Evolutionary conservation across 2,888 invertebrate genomes (phyloP).

Genomic region (Drosophila nr. perissopoda): DNA sequence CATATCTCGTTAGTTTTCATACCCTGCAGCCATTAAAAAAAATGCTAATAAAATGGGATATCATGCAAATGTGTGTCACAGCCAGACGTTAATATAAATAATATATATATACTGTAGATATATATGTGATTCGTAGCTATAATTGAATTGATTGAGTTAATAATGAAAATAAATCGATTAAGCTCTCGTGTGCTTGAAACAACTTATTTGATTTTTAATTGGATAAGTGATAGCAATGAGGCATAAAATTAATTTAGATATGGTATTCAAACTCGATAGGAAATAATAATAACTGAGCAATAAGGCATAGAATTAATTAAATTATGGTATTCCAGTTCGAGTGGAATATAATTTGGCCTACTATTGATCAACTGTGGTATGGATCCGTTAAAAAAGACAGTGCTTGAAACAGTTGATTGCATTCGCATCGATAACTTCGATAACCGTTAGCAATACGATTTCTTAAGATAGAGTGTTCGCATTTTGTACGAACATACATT

Average conservation of each 20-base stretch:
- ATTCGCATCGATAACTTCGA: neutral
- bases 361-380: neutral
- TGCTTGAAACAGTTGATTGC: neutral
- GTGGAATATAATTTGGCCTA: neutral
- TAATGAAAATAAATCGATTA: neutral
- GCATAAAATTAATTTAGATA: neutral
- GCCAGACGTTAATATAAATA: neutral
- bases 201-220: neutral
- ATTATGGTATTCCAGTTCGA: too few relatives aligned
- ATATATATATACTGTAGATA: neutral
- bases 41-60: neutral
- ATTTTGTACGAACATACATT: too few relatives aligned
- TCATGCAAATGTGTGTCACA: neutral
- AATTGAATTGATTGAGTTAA: neutral
- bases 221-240: neutral
- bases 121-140: neutral
- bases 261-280: neutral
- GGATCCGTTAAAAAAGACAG: neutral
- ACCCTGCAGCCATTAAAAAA: neutral
- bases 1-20: constrained; percentile 58
- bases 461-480: neutral
- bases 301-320: too few relatives aligned
- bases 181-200: neutral
- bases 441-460: neutral
- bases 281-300: too few relatives aligned